Percentiles rank a stretch among this genome's conserved stretches.
Evolutionary conservation across 2,797 vertebrate species (phyloP).

Genomic region (Oophaga sylvatica): DNA sequence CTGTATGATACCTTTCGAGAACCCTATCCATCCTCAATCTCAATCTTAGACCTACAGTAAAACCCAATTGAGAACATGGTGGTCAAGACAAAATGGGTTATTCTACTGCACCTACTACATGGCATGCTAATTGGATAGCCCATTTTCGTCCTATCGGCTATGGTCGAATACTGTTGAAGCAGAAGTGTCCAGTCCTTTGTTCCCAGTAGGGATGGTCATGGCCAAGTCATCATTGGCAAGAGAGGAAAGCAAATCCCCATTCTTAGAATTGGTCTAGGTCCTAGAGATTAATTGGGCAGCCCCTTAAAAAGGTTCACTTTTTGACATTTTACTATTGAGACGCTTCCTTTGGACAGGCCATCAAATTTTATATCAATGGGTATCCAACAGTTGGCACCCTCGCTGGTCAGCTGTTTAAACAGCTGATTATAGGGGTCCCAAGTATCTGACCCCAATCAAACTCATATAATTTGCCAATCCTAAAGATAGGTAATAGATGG

Average conservation of each 20-base stretch:
- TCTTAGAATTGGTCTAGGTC: not conserved
- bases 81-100: not conserved
- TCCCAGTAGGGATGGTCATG: not conserved
- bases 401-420: no score
- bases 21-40: not conserved
- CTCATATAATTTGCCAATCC: no score
- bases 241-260: not conserved
- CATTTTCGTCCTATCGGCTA: no score
- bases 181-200: not conserved
- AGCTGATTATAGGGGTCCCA: no score
- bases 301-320: not conserved
- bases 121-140: no score
- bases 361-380: no score
- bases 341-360: no score
- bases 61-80: not conserved
- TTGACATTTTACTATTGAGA: not conserved
- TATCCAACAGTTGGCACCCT: no score
- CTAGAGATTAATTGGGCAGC: no score
- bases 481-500: no score
- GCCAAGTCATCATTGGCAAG: not conserved
- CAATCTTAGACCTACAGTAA: not conserved
- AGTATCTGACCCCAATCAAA: no score
- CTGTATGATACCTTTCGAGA: not conserved
- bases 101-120: not conserved
- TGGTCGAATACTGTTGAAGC: no score